These are phyloP conservation scores for Drosophila nigromelanica DNA, from an alignment of 1,140 invertebrate genomes.

Conservation along the genomic window DNA sequence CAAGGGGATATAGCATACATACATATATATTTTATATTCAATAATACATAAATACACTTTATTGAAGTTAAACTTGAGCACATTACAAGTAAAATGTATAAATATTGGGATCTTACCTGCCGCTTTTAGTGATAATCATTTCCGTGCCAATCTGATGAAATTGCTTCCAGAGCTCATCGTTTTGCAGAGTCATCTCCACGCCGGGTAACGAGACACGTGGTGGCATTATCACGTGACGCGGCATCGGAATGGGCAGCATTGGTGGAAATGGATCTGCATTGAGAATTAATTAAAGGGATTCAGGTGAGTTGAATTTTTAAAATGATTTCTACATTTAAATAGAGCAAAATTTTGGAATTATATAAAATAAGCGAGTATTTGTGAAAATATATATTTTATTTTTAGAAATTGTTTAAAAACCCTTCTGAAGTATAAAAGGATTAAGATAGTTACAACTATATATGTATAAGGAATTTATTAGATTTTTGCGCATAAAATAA, in stretches of 20 bases:
- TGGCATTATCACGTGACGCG: constrained; percentile 76
- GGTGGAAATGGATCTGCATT: constrained; percentile 76
- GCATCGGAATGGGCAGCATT: constrained; percentile 73
- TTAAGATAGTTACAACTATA: no score
- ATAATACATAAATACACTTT: not conserved
- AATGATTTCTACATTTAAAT: not conserved
- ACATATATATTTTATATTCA: not conserved
- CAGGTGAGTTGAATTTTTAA: not conserved
- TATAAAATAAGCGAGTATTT: no score
- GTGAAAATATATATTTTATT: no score
- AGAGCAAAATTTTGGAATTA: no score
- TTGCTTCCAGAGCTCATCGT: constrained; percentile 96
- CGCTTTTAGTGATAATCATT: constrained; percentile 99
- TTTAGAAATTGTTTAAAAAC: no score
- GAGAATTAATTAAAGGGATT: not conserved
- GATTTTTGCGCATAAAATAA: no score
- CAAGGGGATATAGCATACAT: not conserved
- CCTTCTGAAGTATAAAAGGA: no score
- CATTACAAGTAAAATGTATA: not conserved
- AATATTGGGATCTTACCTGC: constrained; percentile 88
- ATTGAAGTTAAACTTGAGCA: not conserved
- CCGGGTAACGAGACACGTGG: constrained; percentile 73
- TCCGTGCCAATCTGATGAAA: constrained; percentile 98
- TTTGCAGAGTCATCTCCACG: constrained; percentile 88
- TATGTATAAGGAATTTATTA: no score